Percentiles rank a stretch among this genome's conserved stretches.
Conservation (phyloP, 2,888 invertebrate genomes). For the Tetrapedia diversipes region DNA sequence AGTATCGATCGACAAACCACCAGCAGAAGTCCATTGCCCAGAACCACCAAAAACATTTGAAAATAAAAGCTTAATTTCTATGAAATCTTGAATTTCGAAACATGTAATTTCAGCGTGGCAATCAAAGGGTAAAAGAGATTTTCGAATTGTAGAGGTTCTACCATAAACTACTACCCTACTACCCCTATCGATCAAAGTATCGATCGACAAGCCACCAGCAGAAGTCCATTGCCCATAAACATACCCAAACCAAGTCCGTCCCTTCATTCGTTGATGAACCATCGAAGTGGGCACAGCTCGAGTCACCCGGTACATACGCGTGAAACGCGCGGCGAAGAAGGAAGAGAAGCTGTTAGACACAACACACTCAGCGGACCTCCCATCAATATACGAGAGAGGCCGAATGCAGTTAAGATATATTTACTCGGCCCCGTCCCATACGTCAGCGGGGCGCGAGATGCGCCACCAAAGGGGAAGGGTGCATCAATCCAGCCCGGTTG, state of each 20-base stretch:
- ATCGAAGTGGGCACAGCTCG: constrained; percentile 5
- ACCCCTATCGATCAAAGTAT: constrained; percentile 3
- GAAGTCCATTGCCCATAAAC: no score
- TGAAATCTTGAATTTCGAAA: no score
- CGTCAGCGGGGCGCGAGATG: constrained; percentile 47
- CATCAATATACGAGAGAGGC: constrained; percentile 80
- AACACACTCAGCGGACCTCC: constrained; percentile 82
- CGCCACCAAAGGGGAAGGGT: constrained; percentile 24
- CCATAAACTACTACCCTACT: no score
- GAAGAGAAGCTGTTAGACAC: constrained; percentile 80
- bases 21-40: no score
- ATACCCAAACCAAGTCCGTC: no score
- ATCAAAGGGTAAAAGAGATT: no score
- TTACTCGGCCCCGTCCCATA: constrained; percentile 78
- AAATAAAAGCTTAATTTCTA: no score
- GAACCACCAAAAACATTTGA: no score
- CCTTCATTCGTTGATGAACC: no score
- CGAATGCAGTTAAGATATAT: constrained; percentile 81
- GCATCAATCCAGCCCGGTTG: constrained; percentile 63
- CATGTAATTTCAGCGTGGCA: no score
- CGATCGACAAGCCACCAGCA: no score
- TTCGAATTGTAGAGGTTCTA: no score
- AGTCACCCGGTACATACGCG: constrained; percentile 56
- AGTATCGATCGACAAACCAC: constrained; percentile 15
- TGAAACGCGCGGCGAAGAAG: constrained; percentile 60